Evolutionary conservation across 2,113 vertebrate genomes (phyloP).

Genomic region (Stigmatopora argus): DNA sequence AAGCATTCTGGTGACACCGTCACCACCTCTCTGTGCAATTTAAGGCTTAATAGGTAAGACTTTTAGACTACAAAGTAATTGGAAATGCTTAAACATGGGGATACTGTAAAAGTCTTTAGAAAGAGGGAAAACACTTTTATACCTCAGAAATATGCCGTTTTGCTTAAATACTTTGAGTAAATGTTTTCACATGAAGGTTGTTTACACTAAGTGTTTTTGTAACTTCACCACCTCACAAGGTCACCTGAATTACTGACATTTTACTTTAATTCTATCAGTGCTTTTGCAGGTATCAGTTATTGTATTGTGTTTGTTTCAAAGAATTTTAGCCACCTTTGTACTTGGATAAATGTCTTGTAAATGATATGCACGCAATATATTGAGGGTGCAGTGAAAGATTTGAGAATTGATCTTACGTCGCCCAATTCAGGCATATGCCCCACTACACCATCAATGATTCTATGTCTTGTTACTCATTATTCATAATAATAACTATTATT

Average conservation of each 20-base stretch:
- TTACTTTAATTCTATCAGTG: background rate
- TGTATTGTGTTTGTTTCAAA: background rate
- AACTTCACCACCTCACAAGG: background rate
- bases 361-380: background rate
- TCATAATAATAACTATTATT: no score
- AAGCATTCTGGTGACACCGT: slow-evolving; percentile 19
- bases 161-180: no score
- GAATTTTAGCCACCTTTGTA: background rate
- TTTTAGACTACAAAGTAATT: background rate
- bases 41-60: slow-evolving; percentile 29
- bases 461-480: no score
- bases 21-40: background rate
- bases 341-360: background rate
- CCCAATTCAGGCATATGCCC: no score
- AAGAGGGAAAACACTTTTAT: no score
- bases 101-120: background rate
- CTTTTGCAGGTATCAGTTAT: background rate
- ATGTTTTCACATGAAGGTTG: no score
- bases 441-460: no score
- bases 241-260: background rate
- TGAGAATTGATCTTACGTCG: no score
- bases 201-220: background rate
- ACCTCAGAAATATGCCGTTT: no score
- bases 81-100: background rate
- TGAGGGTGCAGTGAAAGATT: background rate